A percentile compares a stretch with the other conserved stretches of the same genome.
Evolutionary conservation across 1,140 invertebrate species (phyloP).

Genomic region (Drosophila ananassae): DNA sequence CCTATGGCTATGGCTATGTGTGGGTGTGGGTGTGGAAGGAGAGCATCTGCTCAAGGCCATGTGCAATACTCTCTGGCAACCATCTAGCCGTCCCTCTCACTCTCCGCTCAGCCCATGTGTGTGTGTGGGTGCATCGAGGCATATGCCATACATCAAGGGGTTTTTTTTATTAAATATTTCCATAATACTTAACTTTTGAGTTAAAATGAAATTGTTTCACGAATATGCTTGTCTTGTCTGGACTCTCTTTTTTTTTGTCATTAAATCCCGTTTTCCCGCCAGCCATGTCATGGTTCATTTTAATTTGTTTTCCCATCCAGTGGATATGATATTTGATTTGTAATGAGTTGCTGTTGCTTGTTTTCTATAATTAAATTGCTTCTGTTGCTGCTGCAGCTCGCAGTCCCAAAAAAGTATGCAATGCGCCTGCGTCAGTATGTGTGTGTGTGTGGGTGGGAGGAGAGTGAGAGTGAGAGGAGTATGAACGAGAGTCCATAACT

Average conservation of each 20-base stretch:
- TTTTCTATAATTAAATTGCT: conserved; percentile 72
- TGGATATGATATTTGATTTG: conserved; percentile 72
- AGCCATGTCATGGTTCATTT: background rate
- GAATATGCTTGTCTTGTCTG: too few species aligned
- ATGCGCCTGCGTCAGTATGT: conserved; percentile 62
- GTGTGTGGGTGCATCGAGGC: too few species aligned
- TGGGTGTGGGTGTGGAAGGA: background rate
- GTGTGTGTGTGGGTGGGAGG: background rate
- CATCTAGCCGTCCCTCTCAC: conserved; percentile 25
- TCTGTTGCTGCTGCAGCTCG: conserved; percentile 20
- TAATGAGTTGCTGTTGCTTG: conserved; percentile 36
- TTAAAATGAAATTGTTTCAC: too few species aligned
- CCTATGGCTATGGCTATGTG: background rate
- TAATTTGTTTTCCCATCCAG: conserved; percentile 31
- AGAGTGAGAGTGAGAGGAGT: background rate
- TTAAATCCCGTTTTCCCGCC: too few species aligned
- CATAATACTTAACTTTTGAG: too few species aligned
- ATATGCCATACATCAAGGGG: background rate
- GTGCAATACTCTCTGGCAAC: conserved; percentile 12
- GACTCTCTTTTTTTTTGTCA: too few species aligned
- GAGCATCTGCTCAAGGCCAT: conserved; percentile 47
- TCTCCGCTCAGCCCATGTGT: conserved; percentile 2
- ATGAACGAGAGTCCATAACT: conserved; percentile 24
- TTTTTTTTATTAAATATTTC: background rate
- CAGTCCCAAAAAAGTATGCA: conserved; percentile 37